phyloP scores from a whole-genome alignment of 1,140 invertebrate species.

The Solen grandis region DNA sequence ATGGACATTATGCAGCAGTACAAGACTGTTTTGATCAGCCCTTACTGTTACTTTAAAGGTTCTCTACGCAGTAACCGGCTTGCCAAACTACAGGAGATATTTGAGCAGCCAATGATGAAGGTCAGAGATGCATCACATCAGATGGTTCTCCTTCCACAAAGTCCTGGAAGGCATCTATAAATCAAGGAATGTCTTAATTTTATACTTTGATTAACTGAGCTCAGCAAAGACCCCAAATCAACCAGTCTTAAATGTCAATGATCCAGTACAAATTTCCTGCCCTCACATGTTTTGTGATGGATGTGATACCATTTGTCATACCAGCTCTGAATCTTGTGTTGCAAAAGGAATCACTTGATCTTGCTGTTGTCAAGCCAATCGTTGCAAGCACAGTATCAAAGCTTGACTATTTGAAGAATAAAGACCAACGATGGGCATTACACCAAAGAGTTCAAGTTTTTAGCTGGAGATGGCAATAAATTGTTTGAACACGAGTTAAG shows the following conservation, averaged over 20 bases:
- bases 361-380: slow-evolving; percentile 20
- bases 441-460: background rate
- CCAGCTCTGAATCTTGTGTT: slow-evolving; percentile 32
- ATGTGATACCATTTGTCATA: slow-evolving; percentile 47
- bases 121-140: slow-evolving; percentile 30
- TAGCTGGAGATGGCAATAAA: slow-evolving; percentile 3
- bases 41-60: slow-evolving; percentile 27
- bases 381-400: background rate
- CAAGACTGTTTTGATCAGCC: slow-evolving; percentile 11
- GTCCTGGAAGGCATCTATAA: slow-evolving; percentile 45
- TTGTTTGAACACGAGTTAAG: slow-evolving; percentile 14
- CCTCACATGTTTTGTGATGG: slow-evolving; percentile 21
- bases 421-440: slow-evolving; percentile 12
- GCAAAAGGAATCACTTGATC: slow-evolving; percentile 30
- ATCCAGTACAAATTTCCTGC: slow-evolving; percentile 14
- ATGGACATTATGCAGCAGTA: slow-evolving; percentile 18
- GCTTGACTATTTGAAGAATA: slow-evolving; percentile 18
- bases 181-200: slow-evolving; percentile 42
- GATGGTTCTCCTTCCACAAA: slow-evolving; percentile 43
- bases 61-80: slow-evolving; percentile 1
- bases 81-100: background rate
- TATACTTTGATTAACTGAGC: slow-evolving; percentile 36
- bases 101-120: slow-evolving; percentile 42
- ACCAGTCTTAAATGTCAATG: slow-evolving; percentile 39
- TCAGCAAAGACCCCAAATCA: slow-evolving; percentile 22